A percentile compares a stretch with the other conserved stretches of the same genome.
Evolutionary conservation across 2,888 invertebrate genomes (phyloP).

Genomic region (Mechanitis mazaeus): DNA sequence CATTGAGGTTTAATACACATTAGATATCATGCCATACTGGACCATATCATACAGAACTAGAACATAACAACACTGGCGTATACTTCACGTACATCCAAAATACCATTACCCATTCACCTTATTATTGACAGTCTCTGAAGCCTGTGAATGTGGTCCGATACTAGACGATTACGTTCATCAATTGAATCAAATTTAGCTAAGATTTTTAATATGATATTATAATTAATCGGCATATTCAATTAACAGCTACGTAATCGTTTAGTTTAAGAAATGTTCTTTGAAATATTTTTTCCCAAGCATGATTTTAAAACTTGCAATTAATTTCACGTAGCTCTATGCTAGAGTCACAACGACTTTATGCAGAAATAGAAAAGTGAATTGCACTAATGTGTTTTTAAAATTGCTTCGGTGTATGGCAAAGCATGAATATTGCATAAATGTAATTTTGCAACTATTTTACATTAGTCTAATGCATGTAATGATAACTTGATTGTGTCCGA

Average conservation of each 20-base stretch:
- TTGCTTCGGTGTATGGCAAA: conserved; percentile 58
- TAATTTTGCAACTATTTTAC: conserved; percentile 17
- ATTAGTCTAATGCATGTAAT: conserved; percentile 23
- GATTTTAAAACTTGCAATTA: conserved; percentile 38
- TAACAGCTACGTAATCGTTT: conserved; percentile 50
- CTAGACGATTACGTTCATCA: conserved; percentile 54
- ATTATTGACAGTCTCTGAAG: conserved; percentile 59
- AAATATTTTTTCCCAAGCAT: conserved; percentile 18
- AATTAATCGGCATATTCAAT: background rate
- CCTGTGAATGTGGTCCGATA: conserved; percentile 65
- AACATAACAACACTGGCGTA: conserved; percentile 70
- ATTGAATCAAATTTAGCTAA: conserved; percentile 19
- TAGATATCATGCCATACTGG: conserved; percentile 66
- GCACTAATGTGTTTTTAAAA: conserved; percentile 5
- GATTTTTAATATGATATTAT: background rate
- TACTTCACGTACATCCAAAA: conserved; percentile 71
- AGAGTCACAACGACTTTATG: conserved; percentile 12
- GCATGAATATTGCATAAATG: conserved; percentile 50
- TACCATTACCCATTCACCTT: conserved; percentile 69
- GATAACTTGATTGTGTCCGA: conserved; percentile 3
- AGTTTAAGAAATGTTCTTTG: conserved; percentile 34
- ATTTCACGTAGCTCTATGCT: conserved; percentile 18
- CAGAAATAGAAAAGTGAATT: background rate
- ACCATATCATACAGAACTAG: conserved; percentile 67
- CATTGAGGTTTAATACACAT: conserved; percentile 52